A percentile compares a stretch with the other conserved stretches of the same genome.
phyloP scores from a whole-genome alignment of 2,113 vertebrate genomes.

The Odocoileus hemionus region DNA sequence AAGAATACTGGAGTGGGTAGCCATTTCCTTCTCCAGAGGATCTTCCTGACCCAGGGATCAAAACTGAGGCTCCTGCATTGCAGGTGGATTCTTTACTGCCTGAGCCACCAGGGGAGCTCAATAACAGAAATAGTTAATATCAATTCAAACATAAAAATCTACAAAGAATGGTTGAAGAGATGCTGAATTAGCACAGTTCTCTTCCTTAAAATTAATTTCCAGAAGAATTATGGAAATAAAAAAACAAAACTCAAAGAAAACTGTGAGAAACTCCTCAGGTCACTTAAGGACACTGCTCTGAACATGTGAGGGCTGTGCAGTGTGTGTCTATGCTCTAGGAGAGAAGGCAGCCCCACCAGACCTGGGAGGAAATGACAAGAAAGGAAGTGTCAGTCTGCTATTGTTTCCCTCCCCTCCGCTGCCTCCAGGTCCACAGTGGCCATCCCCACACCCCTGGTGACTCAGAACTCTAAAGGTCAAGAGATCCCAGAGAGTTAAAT shows the following conservation, averaged over 20 bases:
- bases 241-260: background rate
- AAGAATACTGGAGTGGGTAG: background rate
- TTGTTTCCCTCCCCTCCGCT: background rate
- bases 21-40: background rate
- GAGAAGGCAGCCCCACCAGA: background rate
- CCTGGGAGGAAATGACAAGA: background rate
- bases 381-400: background rate
- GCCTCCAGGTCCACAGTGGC: background rate
- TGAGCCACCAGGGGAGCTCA: background rate
- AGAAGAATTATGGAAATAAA: background rate
- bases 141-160: background rate
- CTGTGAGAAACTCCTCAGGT: background rate
- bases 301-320: background rate
- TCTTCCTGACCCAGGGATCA: background rate
- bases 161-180: background rate
- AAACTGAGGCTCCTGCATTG: background rate
- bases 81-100: background rate
- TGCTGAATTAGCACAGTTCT: background rate
- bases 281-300: background rate
- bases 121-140: background rate
- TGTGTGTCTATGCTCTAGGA: accelerated
- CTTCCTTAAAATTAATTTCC: background rate
- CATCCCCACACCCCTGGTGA: background rate
- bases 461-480: background rate
- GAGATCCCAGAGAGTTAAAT: background rate